Base-by-base conservation (phyloP, 2,113 vertebrate species). In the Brachypodius melanocephalos region DNA sequence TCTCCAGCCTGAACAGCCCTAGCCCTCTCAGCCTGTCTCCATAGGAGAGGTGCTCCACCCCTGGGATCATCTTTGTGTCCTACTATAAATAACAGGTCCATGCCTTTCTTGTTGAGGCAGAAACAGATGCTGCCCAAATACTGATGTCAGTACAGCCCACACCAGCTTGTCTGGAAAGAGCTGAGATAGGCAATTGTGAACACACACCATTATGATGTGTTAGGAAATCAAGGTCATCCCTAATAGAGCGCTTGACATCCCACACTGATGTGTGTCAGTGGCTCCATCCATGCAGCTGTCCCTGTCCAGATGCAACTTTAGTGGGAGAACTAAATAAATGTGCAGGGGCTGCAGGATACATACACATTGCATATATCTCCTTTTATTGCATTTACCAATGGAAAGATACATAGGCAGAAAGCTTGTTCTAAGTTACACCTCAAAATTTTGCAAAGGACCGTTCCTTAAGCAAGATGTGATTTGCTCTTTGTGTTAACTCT, bases 191-290 rank as follows among this genome's bases (percentile, higher is more conserved):
- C 34, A 48, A 32, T 24, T 69, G 24, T 36, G 79, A 54, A 26
- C 52, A 62, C 1, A 3, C 12, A 16, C 9, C 42, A 8, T 28
- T 49, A 1, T 12, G 48, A 45, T 3, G 2, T 46, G 20, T 65
- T 52, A 67, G 49, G 78, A 67, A 73, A 74, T 25, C n/a, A 38
- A 80, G 31, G 46, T 19, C 4, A 0, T 54, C 36, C 22, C 52
- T 77, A 28, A 48, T 0, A 59, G 17, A 21, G 16, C 25, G 31
- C 46, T 72, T 88, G 48, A 28, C 52, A 36, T 78, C 57, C 48
- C 61, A 71, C 24, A 25, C 14, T 45, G 45, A 57, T 0, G 3
- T 25, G n/a, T 73, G 12, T 52, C 36, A 20, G 15, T n/a, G 31
- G 29, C 49, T 80, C 28, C 11, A 8, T 34, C 46, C n/a, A 14